A percentile compares a stretch with the other conserved stretches of the same genome.
Conservation (phyloP, 1,140 invertebrate genomes). For the Drosophila bipectinata region DNA sequence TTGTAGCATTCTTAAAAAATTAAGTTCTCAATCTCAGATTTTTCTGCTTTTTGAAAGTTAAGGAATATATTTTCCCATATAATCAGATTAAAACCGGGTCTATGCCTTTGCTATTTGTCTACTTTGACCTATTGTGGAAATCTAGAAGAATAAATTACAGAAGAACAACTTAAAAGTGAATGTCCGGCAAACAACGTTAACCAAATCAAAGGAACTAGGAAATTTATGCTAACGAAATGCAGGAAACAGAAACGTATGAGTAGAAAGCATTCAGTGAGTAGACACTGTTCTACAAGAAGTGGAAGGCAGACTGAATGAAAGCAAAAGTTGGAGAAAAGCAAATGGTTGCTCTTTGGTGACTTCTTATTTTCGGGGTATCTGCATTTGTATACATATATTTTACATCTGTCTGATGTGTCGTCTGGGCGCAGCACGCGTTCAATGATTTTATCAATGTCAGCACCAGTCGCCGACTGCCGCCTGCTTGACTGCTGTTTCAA, state of each 20-base stretch:
- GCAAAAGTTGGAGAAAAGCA: constrained; percentile 43
- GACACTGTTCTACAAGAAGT: constrained; percentile 41
- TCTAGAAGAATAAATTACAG: constrained; percentile 67
- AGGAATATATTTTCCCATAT: constrained; percentile 16
- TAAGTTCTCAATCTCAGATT: background rate
- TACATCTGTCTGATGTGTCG: constrained; percentile 29
- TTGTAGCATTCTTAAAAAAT: too few species aligned
- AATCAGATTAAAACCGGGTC: constrained; percentile 9
- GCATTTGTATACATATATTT: constrained; percentile 2
- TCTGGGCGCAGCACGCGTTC: constrained; percentile 63
- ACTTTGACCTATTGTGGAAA: constrained; percentile 49
- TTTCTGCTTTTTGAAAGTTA: background rate
- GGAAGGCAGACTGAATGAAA: constrained; percentile 24
- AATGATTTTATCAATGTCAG: constrained; percentile 80
- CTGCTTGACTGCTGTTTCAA: constrained; percentile 39
- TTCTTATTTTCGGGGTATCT: constrained; percentile 8
- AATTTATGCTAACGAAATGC: constrained; percentile 79
- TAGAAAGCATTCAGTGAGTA: constrained; percentile 42
- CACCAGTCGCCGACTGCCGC: constrained; percentile 45
- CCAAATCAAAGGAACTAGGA: constrained; percentile 21
- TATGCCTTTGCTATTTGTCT: constrained; percentile 42
- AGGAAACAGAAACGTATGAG: constrained; percentile 16
- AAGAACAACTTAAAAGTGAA: constrained; percentile 53
- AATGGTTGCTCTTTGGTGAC: background rate
- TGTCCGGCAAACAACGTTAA: constrained; percentile 25